Percentiles rank a stretch among this genome's conserved stretches.
These are phyloP conservation scores for Anagrus nilaparvatae DNA, from an alignment of 1,140 invertebrate genomes.

Conservation along the genomic window DNA sequence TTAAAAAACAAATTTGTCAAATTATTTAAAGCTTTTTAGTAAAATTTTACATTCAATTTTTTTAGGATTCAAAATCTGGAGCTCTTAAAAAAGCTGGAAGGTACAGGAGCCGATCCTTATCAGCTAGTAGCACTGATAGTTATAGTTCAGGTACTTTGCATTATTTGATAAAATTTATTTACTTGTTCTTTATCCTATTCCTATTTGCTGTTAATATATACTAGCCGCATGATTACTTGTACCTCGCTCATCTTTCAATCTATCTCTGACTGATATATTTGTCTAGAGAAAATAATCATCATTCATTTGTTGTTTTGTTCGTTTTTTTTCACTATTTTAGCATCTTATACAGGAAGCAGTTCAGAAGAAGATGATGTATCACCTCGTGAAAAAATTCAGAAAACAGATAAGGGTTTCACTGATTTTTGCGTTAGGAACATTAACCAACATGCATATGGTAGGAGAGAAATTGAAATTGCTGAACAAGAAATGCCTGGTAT, in stretches of 20 bases:
- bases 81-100: slow-evolving; percentile 75
- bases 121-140: slow-evolving; percentile 87
- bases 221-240: too few relatives aligned
- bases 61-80: slow-evolving; percentile 57
- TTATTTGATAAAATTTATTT: neutral
- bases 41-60: too few relatives aligned
- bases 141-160: slow-evolving; percentile 70
- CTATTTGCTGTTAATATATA: too few relatives aligned
- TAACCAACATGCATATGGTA: slow-evolving; percentile 83
- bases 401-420: slow-evolving; percentile 64
- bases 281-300: neutral
- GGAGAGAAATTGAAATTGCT: slow-evolving; percentile 96
- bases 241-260: neutral
- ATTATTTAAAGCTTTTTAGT: too few relatives aligned
- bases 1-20: too few relatives aligned
- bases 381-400: slow-evolving; percentile 78
- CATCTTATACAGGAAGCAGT: slow-evolving; percentile 82
- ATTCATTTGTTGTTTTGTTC: slow-evolving; percentile 24
- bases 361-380: slow-evolving; percentile 76
- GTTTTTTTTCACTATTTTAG: slow-evolving; percentile 36
- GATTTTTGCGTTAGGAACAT: slow-evolving; percentile 91
- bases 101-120: slow-evolving; percentile 77
- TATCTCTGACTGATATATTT: neutral
- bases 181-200: slow-evolving; percentile 12
- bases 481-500: slow-evolving; percentile 99